Conservation (phyloP, 2,113 vertebrate species). For the human (Homo sapiens) region DNA sequence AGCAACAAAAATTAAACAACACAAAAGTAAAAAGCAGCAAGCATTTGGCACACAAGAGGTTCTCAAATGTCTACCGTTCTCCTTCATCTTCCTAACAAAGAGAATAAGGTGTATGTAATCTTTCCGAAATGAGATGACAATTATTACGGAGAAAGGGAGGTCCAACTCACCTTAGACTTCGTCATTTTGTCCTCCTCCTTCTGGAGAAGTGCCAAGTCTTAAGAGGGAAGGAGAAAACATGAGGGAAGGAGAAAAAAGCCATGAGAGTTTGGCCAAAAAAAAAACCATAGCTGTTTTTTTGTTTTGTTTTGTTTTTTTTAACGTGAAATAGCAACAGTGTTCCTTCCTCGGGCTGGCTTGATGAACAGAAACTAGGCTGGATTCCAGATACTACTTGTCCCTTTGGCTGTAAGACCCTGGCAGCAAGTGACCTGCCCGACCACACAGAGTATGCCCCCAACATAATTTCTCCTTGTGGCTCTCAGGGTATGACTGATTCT, state of each 20-base stretch:
- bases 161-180: conserved; percentile 61
- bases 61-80: neutral
- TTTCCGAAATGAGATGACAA: neutral
- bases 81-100: neutral
- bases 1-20: neutral
- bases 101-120: neutral
- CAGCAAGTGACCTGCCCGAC: neutral
- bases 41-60: neutral
- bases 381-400: neutral
- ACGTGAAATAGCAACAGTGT: neutral
- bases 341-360: neutral
- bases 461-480: neutral
- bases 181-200: conserved; percentile 52
- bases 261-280: neutral
- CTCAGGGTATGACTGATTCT: neutral
- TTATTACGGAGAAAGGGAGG: neutral
- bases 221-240: neutral
- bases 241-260: neutral
- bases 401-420: neutral
- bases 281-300: neutral
- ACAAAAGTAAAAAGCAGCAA: neutral
- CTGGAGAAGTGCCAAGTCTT: neutral
- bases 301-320: no score
- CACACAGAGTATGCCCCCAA: neutral
- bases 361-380: neutral